These are phyloP conservation scores for Noctua janthe DNA, from an alignment of 2,888 invertebrate genomes.

Conservation along the genomic window DNA sequence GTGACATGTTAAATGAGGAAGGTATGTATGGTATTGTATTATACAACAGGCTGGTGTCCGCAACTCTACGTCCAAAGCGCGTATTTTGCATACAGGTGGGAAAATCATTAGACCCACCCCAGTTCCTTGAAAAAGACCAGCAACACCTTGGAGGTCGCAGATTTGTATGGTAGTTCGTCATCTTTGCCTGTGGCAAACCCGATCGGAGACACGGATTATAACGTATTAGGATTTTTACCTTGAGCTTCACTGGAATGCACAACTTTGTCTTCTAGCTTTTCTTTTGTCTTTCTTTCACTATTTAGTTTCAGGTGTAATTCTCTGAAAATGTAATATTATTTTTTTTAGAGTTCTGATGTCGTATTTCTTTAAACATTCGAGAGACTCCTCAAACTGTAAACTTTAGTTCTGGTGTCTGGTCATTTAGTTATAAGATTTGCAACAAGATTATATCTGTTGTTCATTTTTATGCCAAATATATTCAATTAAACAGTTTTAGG, in stretches of 20 bases:
- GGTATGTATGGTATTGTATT: too few relatives aligned
- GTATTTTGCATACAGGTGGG: background rate
- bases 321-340: constrained; percentile 79
- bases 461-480: background rate
- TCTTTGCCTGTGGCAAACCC: background rate
- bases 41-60: background rate
- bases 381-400: too few relatives aligned
- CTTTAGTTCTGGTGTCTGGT: background rate
- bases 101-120: background rate
- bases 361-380: background rate
- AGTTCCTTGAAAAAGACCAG: background rate
- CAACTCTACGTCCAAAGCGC: background rate
- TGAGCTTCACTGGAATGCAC: constrained; percentile 81
- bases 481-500: background rate
- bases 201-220: background rate
- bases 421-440: background rate
- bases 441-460: background rate
- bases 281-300: constrained; percentile 93
- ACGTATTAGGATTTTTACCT: constrained; percentile 70
- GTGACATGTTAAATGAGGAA: too few relatives aligned
- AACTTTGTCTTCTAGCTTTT: constrained; percentile 92
- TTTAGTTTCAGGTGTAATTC: constrained; percentile 94
- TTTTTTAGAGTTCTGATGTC: background rate
- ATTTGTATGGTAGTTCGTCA: background rate
- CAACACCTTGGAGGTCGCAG: background rate